Conservation (phyloP, 2,797 vertebrate species). For the Channallabes apus region DNA sequence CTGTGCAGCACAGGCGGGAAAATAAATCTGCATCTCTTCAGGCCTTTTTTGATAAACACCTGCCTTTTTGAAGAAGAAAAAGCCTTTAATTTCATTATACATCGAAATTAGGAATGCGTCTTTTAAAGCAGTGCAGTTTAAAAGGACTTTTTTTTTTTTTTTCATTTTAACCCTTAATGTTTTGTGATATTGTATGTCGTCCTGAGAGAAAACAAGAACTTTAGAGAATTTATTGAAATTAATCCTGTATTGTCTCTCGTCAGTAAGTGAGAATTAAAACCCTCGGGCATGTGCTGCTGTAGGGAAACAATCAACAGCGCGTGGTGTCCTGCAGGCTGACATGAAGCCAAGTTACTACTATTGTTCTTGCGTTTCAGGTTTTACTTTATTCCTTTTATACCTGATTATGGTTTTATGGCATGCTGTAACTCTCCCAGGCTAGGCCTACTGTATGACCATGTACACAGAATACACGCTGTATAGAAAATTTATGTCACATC, state of each 20-base stretch:
- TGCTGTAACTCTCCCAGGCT: no score
- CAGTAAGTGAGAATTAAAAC: background rate
- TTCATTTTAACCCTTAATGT: no score
- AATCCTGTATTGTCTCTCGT: background rate
- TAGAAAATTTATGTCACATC: no score
- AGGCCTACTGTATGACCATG: no score
- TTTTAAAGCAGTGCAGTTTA: no score
- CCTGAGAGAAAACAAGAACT: background rate
- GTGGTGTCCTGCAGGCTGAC: background rate
- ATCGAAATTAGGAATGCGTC: no score
- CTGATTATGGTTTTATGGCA: no score
- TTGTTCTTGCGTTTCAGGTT: background rate
- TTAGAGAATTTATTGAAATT: background rate
- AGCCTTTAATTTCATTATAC: no score
- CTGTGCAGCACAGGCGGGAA: conserved; percentile 74
- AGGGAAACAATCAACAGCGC: background rate
- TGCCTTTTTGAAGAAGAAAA: conserved; percentile 50
- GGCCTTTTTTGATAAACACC: conserved; percentile 75
- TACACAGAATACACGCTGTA: no score
- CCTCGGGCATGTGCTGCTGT: background rate
- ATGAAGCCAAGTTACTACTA: background rate
- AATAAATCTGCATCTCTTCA: conserved; percentile 75
- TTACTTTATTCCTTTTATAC: background rate
- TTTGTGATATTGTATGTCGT: conserved; percentile 24
- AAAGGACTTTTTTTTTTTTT: no score